These are phyloP conservation scores for Pangasius sanitwongsei DNA, from an alignment of 2,797 vertebrate species.

Conservation along the genomic window DNA sequence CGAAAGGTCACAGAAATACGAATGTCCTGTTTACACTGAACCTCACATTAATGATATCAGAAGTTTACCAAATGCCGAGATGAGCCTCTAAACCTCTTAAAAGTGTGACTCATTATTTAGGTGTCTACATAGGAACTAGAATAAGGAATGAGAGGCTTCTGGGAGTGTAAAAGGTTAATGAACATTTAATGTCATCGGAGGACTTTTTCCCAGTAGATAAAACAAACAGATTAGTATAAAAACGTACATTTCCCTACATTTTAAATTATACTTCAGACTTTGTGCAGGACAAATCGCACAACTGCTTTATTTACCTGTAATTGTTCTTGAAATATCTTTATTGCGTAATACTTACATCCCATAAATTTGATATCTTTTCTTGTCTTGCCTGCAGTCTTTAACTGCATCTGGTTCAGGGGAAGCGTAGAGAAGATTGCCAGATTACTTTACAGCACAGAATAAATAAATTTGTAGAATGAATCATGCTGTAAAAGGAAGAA, in stretches of 20 bases:
- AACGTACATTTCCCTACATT: not conserved
- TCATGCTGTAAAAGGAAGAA: not conserved
- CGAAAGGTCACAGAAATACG: not conserved
- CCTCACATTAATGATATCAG: not conserved
- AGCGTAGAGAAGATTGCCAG: not conserved
- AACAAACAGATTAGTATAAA: not conserved
- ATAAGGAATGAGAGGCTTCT: not conserved
- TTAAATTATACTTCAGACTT: not conserved
- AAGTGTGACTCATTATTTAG: not conserved
- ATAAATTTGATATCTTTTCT: not conserved
- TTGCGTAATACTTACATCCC: not conserved
- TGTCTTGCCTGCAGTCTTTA: not conserved
- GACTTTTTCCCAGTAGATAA: not conserved
- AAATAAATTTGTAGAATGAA: not conserved
- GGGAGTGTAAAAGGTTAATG: not conserved
- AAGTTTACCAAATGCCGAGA: not conserved
- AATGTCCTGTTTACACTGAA: constrained; percentile 24
- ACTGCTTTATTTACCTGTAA: not conserved
- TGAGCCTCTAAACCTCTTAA: not conserved
- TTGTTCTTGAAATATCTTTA: not conserved
- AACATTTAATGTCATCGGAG: not conserved
- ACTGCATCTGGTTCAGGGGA: not conserved
- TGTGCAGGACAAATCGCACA: not conserved
- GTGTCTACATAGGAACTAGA: not conserved
- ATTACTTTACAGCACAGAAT: not conserved